Percentiles rank a stretch among this genome's conserved stretches.
phyloP scores from a whole-genome alignment of 1,140 invertebrate species.

The fruit fly (Drosophila melanogaster) region Release_6_plus_ISO1_MT NT_033777.3:14445001-14445500 shows the following conservation, averaged over 20 bases:
- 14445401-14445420: conserved; percentile 40
- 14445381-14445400: conserved; percentile 33
- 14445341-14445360: conserved; percentile 36
- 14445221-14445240: conserved; percentile 55
- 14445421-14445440: conserved; percentile 81
- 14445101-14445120: conserved; percentile 31
- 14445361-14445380: conserved; percentile 8
- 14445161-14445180: conserved; percentile 83
- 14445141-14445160: conserved; percentile 51
- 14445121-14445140: conserved; percentile 35
- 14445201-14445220: conserved; percentile 73
- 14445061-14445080: conserved; percentile 63
- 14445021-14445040: too few species aligned
- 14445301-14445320: conserved; percentile 58
- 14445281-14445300: conserved; percentile 55
- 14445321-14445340: conserved; percentile 74
- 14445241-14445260: conserved; percentile 56
- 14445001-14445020: too few species aligned
- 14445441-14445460: conserved; percentile 80
- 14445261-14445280: conserved; percentile 21
- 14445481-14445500: conserved; percentile 6
- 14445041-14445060: not conserved
- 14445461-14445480: conserved; percentile 66
- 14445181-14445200: conserved; percentile 69
- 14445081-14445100: conserved; percentile 77